These are phyloP conservation scores for Petroica traversi DNA, from an alignment of 2,113 vertebrate genomes.

Conservation along the genomic window DNA sequence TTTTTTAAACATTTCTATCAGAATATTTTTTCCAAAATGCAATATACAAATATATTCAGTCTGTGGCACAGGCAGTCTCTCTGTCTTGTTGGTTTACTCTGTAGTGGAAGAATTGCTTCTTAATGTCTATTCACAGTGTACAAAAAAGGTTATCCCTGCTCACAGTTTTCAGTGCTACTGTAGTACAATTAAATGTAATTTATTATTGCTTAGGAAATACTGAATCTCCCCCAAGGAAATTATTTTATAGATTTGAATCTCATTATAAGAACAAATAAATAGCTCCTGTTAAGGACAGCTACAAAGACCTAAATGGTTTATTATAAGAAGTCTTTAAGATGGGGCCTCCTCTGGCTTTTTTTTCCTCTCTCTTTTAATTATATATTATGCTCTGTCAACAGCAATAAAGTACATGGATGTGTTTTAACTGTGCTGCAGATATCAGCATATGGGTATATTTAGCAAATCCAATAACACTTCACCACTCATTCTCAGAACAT, in stretches of 20 bases:
- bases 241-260: not conserved
- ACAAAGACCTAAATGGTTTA: not conserved
- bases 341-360: not conserved
- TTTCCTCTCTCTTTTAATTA: not conserved
- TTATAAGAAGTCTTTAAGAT: not conserved
- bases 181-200: not conserved
- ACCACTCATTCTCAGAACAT: not conserved
- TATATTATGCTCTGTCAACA: not conserved
- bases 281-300: not conserved
- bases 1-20: not conserved
- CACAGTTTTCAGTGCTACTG: not conserved
- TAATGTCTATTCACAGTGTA: not conserved
- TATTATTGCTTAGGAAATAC: not conserved
- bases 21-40: not conserved
- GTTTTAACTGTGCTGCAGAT: not conserved
- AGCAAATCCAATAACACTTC: constrained; percentile 33
- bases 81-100: not conserved
- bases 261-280: not conserved
- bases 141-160: not conserved
- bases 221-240: not conserved
- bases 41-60: not conserved
- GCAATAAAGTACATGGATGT: not conserved
- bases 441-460: not conserved
- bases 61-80: not conserved
- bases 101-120: not conserved